These are phyloP conservation scores for Eulimnadia texana DNA, from an alignment of 1,140 invertebrate genomes.

Conservation along the genomic window DNA sequence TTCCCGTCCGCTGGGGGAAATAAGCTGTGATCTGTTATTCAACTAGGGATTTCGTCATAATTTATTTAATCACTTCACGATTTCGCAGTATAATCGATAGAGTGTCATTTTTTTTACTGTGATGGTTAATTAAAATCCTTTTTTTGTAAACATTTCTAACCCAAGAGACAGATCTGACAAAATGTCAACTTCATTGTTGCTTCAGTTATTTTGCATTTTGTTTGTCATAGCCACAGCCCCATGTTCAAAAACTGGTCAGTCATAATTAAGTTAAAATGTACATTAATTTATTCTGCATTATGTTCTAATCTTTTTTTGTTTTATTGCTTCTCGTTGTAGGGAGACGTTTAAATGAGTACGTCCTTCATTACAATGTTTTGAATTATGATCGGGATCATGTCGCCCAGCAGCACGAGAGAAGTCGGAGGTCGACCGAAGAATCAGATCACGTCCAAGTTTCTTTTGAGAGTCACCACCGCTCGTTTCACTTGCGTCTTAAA, in stretches of 20 bases:
- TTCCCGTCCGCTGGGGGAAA: too few species aligned
- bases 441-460: slow-evolving; percentile 46
- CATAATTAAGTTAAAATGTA: neutral
- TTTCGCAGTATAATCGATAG: too few species aligned
- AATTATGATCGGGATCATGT: slow-evolving; percentile 54
- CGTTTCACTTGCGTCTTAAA: slow-evolving; percentile 68
- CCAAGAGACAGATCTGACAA: neutral
- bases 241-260: neutral
- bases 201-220: neutral
- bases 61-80: too few species aligned
- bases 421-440: slow-evolving; percentile 29
- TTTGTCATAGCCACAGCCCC: neutral
- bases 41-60: neutral
- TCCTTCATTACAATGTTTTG: slow-evolving; percentile 78
- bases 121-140: neutral
- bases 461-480: slow-evolving; percentile 60
- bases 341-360: slow-evolving; percentile 73
- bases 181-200: neutral
- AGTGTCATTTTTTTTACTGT: too few species aligned
- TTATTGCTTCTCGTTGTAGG: neutral
- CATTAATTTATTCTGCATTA: neutral
- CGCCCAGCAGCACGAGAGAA: slow-evolving; percentile 44
- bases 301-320: neutral
- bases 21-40: neutral
- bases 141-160: neutral